These are phyloP conservation scores for Odontothrips loti DNA, from an alignment of 2,888 invertebrate genomes.

Conservation along the genomic window DNA sequence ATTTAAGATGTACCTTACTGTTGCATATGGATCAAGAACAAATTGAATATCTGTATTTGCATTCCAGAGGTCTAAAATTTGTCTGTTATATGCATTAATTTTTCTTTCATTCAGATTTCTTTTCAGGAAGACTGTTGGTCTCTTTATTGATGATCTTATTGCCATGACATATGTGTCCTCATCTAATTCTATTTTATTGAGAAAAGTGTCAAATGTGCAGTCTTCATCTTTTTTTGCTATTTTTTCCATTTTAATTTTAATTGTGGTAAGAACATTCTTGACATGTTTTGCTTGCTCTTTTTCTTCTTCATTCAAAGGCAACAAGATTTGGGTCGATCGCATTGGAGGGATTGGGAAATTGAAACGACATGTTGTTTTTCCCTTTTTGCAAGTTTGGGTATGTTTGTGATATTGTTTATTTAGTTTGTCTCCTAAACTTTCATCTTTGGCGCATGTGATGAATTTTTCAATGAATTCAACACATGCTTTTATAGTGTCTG, in stretches of 20 bases:
- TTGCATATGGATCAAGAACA: conserved; percentile 41
- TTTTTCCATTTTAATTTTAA: background rate
- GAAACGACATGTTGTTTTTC: conserved; percentile 32
- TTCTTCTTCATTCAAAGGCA: conserved; percentile 34
- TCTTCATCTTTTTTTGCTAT: conserved; percentile 23
- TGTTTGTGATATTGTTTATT: conserved; percentile 38
- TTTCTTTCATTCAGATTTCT: conserved; percentile 32
- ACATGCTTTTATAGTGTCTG: conserved; percentile 29
- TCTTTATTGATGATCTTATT: conserved; percentile 35
- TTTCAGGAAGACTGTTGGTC: conserved; percentile 36
- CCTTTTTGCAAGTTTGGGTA: conserved; percentile 38
- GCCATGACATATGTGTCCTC: conserved; percentile 35
- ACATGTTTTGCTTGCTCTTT: background rate
- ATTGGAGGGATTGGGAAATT: conserved; percentile 25
- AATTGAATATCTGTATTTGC: conserved; percentile 43
- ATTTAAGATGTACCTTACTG: conserved; percentile 40
- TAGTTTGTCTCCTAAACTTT: conserved; percentile 34
- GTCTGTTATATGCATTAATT: conserved; percentile 41
- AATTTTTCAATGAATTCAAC: conserved; percentile 36
- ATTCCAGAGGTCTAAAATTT: conserved; percentile 37
- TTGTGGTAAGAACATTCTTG: background rate
- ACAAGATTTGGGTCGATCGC: conserved; percentile 33
- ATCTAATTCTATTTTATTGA: conserved; percentile 33
- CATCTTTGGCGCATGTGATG: conserved; percentile 37
- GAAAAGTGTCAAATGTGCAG: conserved; percentile 31